Conservation (phyloP, 2,113 vertebrate species). For the Grus americana region DNA sequence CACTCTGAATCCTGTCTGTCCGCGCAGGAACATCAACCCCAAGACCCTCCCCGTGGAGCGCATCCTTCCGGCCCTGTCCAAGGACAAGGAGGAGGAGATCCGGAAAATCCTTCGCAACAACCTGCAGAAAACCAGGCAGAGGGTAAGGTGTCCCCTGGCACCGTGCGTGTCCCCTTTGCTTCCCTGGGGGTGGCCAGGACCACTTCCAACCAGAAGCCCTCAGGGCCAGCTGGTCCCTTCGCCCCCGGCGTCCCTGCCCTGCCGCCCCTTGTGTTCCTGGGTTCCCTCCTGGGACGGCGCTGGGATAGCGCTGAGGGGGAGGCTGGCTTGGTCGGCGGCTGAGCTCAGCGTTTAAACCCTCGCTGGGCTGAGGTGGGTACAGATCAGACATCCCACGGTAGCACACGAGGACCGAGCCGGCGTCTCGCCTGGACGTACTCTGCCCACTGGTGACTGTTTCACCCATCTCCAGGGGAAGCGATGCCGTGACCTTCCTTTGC, state of each 20-base stretch:
- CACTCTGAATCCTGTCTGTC: not conserved
- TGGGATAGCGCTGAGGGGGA: not conserved
- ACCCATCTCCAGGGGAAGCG: not conserved
- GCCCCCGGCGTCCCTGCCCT: not conserved
- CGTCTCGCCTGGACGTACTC: not conserved
- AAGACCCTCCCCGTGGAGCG: constrained; percentile 80
- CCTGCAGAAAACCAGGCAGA: constrained; percentile 93
- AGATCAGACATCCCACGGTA: not conserved
- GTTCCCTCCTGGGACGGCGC: not conserved
- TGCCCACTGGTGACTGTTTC: not conserved
- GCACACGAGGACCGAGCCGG: not conserved
- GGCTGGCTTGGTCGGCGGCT: not conserved
- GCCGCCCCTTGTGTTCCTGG: not conserved
- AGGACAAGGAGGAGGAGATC: constrained; percentile 95
- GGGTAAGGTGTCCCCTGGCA: constrained; percentile 75
- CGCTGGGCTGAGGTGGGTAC: not conserved
- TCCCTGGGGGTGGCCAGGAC: not conserved
- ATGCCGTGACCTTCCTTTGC: not conserved
- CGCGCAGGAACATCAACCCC: constrained; percentile 88
- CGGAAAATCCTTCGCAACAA: constrained; percentile 92
- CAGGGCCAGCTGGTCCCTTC: not conserved
- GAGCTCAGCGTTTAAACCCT: not conserved
- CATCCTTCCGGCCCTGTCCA: constrained; percentile 85
- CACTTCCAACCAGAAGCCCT: not conserved
- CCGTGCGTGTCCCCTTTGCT: rapidly evolving